Conservation (phyloP, 1,140 invertebrate species). For the Drosophila kohkoa region DNA sequence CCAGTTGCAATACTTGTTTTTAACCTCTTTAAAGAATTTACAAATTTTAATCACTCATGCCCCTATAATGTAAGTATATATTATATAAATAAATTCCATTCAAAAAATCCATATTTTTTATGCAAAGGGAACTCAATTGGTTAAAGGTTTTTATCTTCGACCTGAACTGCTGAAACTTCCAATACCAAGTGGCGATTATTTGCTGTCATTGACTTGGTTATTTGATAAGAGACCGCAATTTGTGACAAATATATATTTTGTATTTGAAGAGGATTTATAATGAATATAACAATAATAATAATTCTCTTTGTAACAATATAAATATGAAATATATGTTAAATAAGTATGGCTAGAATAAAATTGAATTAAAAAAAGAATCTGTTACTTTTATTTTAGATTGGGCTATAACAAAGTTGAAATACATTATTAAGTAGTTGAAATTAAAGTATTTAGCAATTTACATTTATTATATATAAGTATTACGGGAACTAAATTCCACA, state of each 20-base stretch:
- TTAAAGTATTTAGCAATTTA: too few relatives aligned
- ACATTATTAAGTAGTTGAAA: too few relatives aligned
- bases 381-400: too few relatives aligned
- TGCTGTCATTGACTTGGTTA: constrained; percentile 3
- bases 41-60: constrained; percentile 27
- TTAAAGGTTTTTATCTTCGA: background rate
- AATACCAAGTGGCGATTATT: constrained; percentile 19
- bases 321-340: too few relatives aligned
- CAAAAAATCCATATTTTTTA: background rate
- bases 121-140: background rate
- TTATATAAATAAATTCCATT: background rate
- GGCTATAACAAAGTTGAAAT: too few relatives aligned
- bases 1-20: background rate
- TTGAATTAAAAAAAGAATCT: too few relatives aligned
- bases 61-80: constrained; percentile 22
- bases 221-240: constrained; percentile 9
- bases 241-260: constrained; percentile 1
- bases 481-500: too few relatives aligned
- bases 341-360: too few relatives aligned
- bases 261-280: constrained; percentile 11
- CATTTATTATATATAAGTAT: too few relatives aligned
- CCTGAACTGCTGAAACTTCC: background rate
- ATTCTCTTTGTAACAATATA: too few relatives aligned
- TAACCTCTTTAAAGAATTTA: background rate
- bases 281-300: too few relatives aligned